A percentile compares a stretch with the other conserved stretches of the same genome.
These are phyloP conservation scores for Cichlasoma orientale DNA, from an alignment of 2,797 vertebrate species.

Conservation along the genomic window DNA sequence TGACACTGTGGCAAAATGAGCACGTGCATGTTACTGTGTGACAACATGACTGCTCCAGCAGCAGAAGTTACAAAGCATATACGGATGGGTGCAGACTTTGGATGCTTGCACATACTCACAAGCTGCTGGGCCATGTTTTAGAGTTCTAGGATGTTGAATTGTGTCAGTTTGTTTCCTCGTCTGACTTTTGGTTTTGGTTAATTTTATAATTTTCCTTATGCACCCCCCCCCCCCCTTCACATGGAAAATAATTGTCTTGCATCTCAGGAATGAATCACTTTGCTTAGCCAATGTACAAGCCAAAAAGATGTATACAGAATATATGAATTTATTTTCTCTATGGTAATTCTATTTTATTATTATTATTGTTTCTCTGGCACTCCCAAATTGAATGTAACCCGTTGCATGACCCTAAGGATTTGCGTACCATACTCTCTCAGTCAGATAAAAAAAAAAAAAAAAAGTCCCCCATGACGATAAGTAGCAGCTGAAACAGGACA, in stretches of 20 bases:
- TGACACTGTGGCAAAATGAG: background rate
- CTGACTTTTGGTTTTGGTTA: slow-evolving; percentile 6
- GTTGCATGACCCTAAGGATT: slow-evolving; percentile 46
- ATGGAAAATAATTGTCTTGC: slow-evolving; percentile 45
- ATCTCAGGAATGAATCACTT: slow-evolving; percentile 77
- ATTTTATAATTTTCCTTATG: background rate
- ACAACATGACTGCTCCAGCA: slow-evolving; percentile 14
- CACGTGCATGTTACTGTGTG: slow-evolving; percentile 20
- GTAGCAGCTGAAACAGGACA: slow-evolving; percentile 37
- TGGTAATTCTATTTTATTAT: slow-evolving; percentile 77
- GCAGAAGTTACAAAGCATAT: slow-evolving; percentile 5
- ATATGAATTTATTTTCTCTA: slow-evolving; percentile 76
- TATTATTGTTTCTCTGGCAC: slow-evolving; percentile 67
- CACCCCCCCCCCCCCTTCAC: background rate
- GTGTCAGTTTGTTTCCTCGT: background rate
- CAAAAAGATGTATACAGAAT: slow-evolving; percentile 65
- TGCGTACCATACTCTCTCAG: slow-evolving; percentile 8
- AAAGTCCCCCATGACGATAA: slow-evolving; percentile 16
- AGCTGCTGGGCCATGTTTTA: slow-evolving; percentile 18
- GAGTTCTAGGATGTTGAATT: slow-evolving; percentile 7
- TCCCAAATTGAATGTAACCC: slow-evolving; percentile 63
- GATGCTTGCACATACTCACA: slow-evolving; percentile 10
- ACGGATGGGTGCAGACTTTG: background rate
- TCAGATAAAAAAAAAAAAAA: slow-evolving; percentile 8
- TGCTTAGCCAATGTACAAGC: slow-evolving; percentile 63